Evolutionary conservation across 2,797 vertebrate species (phyloP).

Genomic region (Petrocephalus schoutedeni): DNA sequence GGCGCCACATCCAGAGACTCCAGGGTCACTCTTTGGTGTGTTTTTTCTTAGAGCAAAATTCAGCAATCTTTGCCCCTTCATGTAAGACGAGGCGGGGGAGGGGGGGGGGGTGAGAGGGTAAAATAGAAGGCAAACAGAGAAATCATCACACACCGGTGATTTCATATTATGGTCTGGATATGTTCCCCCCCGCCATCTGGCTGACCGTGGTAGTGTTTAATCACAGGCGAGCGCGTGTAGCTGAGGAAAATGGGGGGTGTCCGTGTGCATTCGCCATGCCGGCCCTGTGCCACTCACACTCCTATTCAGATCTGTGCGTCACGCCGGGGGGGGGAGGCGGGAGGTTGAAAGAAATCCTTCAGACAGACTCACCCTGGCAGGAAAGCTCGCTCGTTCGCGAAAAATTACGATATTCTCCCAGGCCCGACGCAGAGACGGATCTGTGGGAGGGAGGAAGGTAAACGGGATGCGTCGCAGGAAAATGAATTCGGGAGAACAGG

Average conservation of each 20-base stretch:
- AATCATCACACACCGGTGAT: not conserved
- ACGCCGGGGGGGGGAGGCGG: not conserved
- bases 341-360: not conserved
- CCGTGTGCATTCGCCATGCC: not conserved
- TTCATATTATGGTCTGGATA: not conserved
- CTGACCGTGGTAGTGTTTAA: not conserved
- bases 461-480: not conserved
- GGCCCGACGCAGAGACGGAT: not conserved
- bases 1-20: not conserved
- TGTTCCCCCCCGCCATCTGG: constrained; percentile 4
- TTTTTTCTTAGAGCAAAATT: not conserved
- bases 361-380: not conserved
- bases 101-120: too few species aligned
- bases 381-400: not conserved
- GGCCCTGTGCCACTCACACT: not conserved
- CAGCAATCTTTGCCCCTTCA: not conserved
- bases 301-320: not conserved
- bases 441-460: not conserved
- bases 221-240: not conserved
- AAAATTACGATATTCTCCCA: not conserved
- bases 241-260: not conserved
- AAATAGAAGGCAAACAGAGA: not conserved
- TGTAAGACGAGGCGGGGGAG: not conserved
- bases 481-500: not conserved
- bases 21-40: not conserved